Base-by-base conservation (phyloP, 2,888 invertebrate species). In the Diploptera punctata region DNA sequence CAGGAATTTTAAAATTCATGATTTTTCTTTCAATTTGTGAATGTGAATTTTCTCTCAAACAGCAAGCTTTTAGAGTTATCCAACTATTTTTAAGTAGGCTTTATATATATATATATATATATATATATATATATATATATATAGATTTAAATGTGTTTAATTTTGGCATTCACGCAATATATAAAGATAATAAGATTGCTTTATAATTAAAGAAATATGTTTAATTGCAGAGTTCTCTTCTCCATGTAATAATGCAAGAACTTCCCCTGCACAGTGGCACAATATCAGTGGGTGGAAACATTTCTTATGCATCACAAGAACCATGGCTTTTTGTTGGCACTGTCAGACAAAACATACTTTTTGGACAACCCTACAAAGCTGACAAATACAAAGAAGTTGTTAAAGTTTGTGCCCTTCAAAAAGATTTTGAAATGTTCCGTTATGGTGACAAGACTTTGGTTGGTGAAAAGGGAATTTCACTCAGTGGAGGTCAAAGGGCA, bases 401-500 rank as follows among this genome's bases (percentile, higher is more conserved):
- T 13, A 86, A 84, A 54, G 90, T 87, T 0, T 91, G 91, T 78
- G 89, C 90, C 0, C 80, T 92, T 21, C 76, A 86, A 52, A 86
- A 86, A 78, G 94, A 94, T 81, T 88, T 94, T 77, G 87, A 88
- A 67, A 86, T 89, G 77, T 84, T 94, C 71, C 90, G 91, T 0
- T 84, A 88, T 16, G 92, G 93, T 0, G 94, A 94, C 79, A 83
- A 86, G 65, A 93, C 92, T 0, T 79, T 92, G 73, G 91, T 95
- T 1, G 94, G 94, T 0, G 94, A 94, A 79, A 85, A 91, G 71
- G 94, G 94, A 16, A 87, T 91, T 72, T 88, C 90, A 65, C 83
- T 95, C 65, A 93, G 92, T 78, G 94, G 94, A 0, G 94, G 94
- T 0, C 94, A 94, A 83, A 89, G 90, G 74, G 94, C 94, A 0